Evolutionary conservation across 23 tunicate genomes (phyloP).

Genomic region (Clavelina lepadiformis): DNA sequence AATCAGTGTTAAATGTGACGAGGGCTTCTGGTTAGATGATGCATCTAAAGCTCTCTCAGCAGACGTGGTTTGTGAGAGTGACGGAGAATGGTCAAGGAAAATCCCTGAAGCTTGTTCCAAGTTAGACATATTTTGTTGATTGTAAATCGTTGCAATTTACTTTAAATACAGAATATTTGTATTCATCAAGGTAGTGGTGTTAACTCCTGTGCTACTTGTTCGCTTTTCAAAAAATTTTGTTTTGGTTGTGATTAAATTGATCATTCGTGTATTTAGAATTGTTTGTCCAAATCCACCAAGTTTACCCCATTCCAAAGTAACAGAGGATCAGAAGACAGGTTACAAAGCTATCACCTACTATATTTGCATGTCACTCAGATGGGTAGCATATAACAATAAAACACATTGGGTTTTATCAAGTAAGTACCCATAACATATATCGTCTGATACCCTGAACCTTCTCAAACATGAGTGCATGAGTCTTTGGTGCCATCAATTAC

Average conservation of each 20-base stretch:
- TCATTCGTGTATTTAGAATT: too few relatives aligned
- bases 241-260: too few relatives aligned
- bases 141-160: too few relatives aligned
- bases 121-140: too few relatives aligned
- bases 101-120: neutral
- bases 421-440: too few relatives aligned
- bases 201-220: too few relatives aligned
- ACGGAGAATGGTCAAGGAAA: conserved; percentile 12
- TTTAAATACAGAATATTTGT: too few relatives aligned
- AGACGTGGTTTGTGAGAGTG: conserved; percentile 7
- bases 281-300: conserved; percentile 27
- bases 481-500: neutral
- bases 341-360: conserved; percentile 12
- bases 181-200: too few relatives aligned
- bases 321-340: neutral
- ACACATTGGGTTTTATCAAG: conserved; percentile 49
- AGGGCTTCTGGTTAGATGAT: conserved; percentile 38
- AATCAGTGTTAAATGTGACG: conserved; percentile 9
- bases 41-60: too few relatives aligned
- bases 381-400: conserved; percentile 32
- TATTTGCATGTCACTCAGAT: conserved; percentile 20
- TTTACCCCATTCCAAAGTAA: conserved; percentile 5
- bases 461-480: neutral
- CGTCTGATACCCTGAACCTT: too few relatives aligned
- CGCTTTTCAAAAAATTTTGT: too few relatives aligned